Evolutionary conservation across 2,888 invertebrate species (phyloP).

Genomic region (Muscina levida): DNA sequence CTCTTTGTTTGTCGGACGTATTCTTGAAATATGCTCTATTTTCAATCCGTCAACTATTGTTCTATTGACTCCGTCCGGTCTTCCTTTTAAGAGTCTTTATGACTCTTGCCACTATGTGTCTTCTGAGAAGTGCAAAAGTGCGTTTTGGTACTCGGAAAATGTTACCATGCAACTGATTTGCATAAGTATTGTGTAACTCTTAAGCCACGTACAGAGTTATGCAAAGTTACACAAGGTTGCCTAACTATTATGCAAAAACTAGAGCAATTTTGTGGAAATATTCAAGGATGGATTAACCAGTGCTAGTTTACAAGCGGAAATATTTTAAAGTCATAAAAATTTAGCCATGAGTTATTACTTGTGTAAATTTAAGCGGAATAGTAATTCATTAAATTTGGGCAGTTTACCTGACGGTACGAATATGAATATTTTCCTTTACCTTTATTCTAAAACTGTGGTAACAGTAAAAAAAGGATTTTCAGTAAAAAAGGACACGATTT

Average conservation of each 20-base stretch:
- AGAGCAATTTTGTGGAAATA: constrained; percentile 71
- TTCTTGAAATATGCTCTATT: constrained; percentile 53
- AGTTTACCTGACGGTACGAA: too few species aligned
- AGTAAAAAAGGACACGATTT: too few species aligned
- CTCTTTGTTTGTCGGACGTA: constrained; percentile 29
- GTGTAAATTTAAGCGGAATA: neutral
- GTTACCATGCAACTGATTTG: constrained; percentile 31
- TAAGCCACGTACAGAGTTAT: constrained; percentile 2
- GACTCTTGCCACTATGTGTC: neutral
- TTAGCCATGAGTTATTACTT: neutral
- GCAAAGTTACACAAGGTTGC: constrained; percentile 53
- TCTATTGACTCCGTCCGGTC: constrained; percentile 9
- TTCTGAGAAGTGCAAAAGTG: constrained; percentile 39
- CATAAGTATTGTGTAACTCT: constrained; percentile 47
- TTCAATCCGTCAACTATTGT: constrained; percentile 49
- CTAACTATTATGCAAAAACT: constrained; percentile 68
- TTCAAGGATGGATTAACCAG: constrained; percentile 44
- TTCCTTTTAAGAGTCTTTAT: constrained; percentile 18
- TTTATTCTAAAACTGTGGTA: too few species aligned
- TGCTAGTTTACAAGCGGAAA: neutral
- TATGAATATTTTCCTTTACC: too few species aligned
- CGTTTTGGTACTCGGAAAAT: neutral
- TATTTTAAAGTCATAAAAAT: neutral
- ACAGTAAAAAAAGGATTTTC: too few species aligned
- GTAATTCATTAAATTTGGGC: neutral